phyloP scores from a whole-genome alignment of 2,113 vertebrate species.

The Rutilus rutilus region DNA sequence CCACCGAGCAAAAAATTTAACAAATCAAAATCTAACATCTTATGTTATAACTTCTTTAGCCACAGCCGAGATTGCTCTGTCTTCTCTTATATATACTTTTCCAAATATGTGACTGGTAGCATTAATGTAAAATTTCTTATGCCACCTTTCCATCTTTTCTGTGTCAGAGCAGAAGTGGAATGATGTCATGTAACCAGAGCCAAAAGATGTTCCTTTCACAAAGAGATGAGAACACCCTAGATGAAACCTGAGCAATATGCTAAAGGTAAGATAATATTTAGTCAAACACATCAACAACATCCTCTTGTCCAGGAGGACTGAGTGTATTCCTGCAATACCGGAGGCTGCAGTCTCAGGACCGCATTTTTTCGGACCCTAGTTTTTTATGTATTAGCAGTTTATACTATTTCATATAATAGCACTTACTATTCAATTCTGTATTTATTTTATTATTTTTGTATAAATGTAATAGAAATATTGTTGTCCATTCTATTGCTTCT shows the following conservation, averaged over 20 bases:
- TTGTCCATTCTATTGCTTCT: not conserved
- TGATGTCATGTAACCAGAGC: not conserved
- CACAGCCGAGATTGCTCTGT: too few relatives aligned
- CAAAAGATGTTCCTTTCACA: not conserved
- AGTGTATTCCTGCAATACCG: too few relatives aligned
- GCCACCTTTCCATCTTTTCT: not conserved
- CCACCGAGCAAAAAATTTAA: not conserved
- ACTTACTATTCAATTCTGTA: too few relatives aligned
- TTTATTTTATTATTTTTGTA: too few relatives aligned
- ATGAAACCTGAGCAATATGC: not conserved
- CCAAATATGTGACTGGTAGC: too few relatives aligned
- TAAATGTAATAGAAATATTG: too few relatives aligned
- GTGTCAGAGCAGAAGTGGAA: not conserved
- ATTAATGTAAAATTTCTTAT: not conserved
- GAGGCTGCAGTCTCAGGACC: too few relatives aligned
- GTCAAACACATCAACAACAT: not conserved
- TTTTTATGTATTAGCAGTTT: too few relatives aligned
- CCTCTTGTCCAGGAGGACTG: not conserved
- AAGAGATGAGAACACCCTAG: not conserved
- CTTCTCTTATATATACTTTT: too few relatives aligned
- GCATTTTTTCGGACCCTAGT: too few relatives aligned
- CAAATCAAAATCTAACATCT: not conserved
- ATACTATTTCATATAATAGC: too few relatives aligned
- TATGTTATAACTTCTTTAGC: not conserved
- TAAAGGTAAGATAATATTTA: not conserved